phyloP scores from a whole-genome alignment of 2,113 vertebrate genomes.

The Sander lucioperca region DNA sequence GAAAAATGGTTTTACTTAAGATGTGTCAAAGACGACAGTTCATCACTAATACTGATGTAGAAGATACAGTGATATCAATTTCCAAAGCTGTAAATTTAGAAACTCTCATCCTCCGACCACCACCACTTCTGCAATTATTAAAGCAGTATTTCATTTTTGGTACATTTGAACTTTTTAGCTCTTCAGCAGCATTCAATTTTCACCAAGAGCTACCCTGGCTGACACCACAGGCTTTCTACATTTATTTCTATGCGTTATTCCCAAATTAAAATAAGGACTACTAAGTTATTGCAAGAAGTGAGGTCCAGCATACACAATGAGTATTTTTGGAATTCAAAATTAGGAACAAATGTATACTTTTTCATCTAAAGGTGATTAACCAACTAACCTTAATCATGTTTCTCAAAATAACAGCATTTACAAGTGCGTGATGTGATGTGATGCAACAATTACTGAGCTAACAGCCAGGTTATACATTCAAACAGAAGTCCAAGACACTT shows the following conservation, averaged over 20 bases:
- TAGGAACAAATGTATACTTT: neutral
- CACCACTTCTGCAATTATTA: conserved; percentile 46
- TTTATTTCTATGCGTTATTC: conserved; percentile 9
- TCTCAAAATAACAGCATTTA: neutral
- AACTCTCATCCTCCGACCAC: conserved; percentile 15
- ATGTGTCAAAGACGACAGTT: neutral
- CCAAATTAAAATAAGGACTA: conserved; percentile 19
- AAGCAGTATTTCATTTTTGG: conserved; percentile 63
- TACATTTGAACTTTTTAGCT: conserved; percentile 31
- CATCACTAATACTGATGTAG: conserved; percentile 14
- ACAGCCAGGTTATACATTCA: conserved; percentile 28
- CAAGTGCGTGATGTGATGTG: neutral
- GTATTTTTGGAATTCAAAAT: neutral
- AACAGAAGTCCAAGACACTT: conserved; percentile 27
- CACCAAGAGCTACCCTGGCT: conserved; percentile 14
- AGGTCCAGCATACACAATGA: conserved; percentile 2
- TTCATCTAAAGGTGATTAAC: neutral
- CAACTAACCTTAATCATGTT: neutral
- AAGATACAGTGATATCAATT: conserved; percentile 31
- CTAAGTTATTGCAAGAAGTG: neutral
- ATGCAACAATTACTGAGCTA: conserved; percentile 9
- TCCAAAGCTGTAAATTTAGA: conserved; percentile 45
- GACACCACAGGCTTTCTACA: conserved; percentile 33
- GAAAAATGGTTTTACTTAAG: neutral
- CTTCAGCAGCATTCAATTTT: conserved; percentile 37